These are phyloP conservation scores for Embiotoca jacksoni DNA, from an alignment of 2,113 vertebrate genomes.

Conservation along the genomic window DNA sequence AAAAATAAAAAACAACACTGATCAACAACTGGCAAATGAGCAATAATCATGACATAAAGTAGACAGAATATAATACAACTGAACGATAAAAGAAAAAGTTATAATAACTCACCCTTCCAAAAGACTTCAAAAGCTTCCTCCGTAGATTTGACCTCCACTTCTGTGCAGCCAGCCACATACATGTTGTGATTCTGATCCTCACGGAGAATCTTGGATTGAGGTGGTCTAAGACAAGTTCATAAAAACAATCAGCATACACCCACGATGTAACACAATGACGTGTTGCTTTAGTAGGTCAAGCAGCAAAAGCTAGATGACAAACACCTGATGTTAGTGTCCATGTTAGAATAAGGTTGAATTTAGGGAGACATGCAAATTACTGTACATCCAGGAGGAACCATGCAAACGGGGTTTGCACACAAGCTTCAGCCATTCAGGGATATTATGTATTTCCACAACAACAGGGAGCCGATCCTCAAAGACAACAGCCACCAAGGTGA, in stretches of 20 bases:
- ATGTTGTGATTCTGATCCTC: slow-evolving; percentile 99
- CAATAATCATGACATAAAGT: background rate
- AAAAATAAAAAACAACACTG: no score
- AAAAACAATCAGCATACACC: background rate
- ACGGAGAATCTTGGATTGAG: slow-evolving; percentile 93
- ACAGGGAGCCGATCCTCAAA: background rate
- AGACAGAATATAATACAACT: no score
- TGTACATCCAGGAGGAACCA: slow-evolving; percentile 34
- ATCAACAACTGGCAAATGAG: no score
- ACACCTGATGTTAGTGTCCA: slow-evolving; percentile 17
- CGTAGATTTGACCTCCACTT: slow-evolving; percentile 96
- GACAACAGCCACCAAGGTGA: slow-evolving; percentile 24
- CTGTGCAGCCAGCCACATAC: slow-evolving; percentile 95
- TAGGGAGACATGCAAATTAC: background rate
- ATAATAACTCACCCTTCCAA: slow-evolving; percentile 91
- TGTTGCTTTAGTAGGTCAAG: slow-evolving; percentile 21
- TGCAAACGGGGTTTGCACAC: slow-evolving; percentile 22
- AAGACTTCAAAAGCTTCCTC: slow-evolving; percentile 98
- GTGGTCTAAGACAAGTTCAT: slow-evolving; percentile 83
- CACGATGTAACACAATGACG: background rate
- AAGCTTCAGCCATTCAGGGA: slow-evolving; percentile 56
- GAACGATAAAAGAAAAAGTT: background rate
- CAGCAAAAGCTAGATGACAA: slow-evolving; percentile 10
- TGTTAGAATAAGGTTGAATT: background rate
- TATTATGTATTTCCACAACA: background rate